Conservation (phyloP, 2,888 invertebrate genomes). For the Caenorhabditis sp. region DNA sequence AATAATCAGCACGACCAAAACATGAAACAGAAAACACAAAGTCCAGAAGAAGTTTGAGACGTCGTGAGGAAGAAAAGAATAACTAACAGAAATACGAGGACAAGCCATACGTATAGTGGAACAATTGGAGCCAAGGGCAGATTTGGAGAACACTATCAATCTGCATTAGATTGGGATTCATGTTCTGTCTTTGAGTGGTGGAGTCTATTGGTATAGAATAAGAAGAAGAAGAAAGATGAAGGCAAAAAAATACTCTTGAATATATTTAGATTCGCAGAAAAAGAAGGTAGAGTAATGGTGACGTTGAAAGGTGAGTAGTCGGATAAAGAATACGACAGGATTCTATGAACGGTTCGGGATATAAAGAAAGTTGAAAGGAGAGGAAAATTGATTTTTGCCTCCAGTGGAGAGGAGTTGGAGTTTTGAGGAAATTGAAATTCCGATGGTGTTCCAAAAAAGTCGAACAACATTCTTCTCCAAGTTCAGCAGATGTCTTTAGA, state of each 20-base stretch:
- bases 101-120: not conserved
- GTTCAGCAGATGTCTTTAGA: not conserved
- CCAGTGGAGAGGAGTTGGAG: not conserved
- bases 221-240: conserved; percentile 2
- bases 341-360: not conserved
- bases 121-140: conserved; percentile 5
- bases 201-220: conserved; percentile 13
- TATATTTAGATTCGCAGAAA: conserved; percentile 40
- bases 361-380: not conserved
- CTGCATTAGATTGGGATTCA: conserved; percentile 39
- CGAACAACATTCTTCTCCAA: conserved; percentile 1
- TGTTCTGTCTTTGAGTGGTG: conserved; percentile 17
- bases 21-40: too few species aligned
- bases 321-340: not conserved
- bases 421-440: conserved; percentile 40
- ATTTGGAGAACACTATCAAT: conserved; percentile 39
- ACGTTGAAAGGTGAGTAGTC: conserved; percentile 6
- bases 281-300: conserved; percentile 6
- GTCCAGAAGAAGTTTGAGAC: not conserved
- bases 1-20: too few species aligned
- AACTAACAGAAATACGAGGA: conserved; percentile 30
- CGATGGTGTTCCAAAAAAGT: not conserved
- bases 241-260: conserved; percentile 42
- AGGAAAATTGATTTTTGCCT: not conserved
- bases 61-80: conserved; percentile 4